Percentiles rank a stretch among this genome's conserved stretches.
phyloP scores from a whole-genome alignment of 2,888 invertebrate genomes.

The Anodontia alba region DNA sequence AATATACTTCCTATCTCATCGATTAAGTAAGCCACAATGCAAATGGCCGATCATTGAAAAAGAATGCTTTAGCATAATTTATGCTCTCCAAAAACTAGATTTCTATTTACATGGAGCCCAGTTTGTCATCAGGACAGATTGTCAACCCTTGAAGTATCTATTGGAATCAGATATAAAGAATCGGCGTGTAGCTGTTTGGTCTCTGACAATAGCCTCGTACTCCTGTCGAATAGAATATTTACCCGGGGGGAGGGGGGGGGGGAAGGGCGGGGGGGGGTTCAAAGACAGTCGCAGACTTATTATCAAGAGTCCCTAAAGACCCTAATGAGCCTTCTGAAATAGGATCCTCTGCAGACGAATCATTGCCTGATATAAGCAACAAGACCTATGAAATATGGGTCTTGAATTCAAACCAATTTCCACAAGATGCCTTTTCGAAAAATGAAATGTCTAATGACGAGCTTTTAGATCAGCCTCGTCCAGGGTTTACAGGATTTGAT shows the following conservation, averaged over 20 bases:
- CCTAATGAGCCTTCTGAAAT: not conserved
- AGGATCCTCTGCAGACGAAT: conserved; percentile 2
- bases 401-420: not conserved
- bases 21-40: not conserved
- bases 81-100: conserved; percentile 20
- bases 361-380: conserved; percentile 3
- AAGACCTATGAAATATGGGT: conserved; percentile 9
- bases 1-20: conserved; percentile 5
- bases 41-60: conserved; percentile 23
- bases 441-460: not conserved
- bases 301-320: not conserved
- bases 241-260: too few relatives aligned
- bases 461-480: not conserved
- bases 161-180: conserved; percentile 46
- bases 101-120: not conserved
- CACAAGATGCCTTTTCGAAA: not conserved
- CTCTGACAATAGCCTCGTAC: conserved; percentile 22
- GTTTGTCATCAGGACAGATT: conserved; percentile 35
- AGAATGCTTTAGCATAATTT: conserved; percentile 19
- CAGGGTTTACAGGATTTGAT: not conserved
- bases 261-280: too few relatives aligned
- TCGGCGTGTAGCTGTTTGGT: conserved; percentile 35
- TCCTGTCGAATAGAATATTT: conserved; percentile 26
- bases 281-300: conserved; percentile 19
- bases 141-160: conserved; percentile 37